Base-by-base conservation (phyloP, 2,113 vertebrate genomes). In the Percina caprodes region DNA sequence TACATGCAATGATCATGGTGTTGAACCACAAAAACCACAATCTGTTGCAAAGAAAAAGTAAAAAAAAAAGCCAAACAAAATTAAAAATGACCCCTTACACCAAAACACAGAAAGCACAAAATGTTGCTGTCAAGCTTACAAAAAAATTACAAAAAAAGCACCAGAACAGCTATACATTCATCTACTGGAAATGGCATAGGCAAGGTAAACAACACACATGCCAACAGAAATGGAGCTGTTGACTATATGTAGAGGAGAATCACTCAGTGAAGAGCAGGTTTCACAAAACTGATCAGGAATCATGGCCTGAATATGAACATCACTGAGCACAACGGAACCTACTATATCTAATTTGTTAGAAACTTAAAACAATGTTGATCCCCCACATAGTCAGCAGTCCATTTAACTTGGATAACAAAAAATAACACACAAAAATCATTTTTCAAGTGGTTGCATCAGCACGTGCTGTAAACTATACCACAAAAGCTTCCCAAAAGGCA, bases 1-100 rank as follows among this genome's bases (percentile, higher is more conserved):
- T 96, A 86, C 95, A 96, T 96, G 95, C 95, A 95, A 95, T 96
- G 95, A 94, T 95, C 93, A 95, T 90, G 88, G 91, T 92, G 89
- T 84, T 94, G 93, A 92, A 93, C 87, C 90, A 94, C 88, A 94
- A 88, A 92, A 93, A 88, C 91, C 78, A 92, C 82, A 91, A 88
- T 90, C 46, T 89, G 70, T 84, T 79, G 88, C 89, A 79, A 91
- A 90, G 42, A 49, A 91, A 84, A 66, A 84, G 39, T 86, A 48
- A 88, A 87, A 76, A 90, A 56, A 76, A 90, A 56, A 76, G 74
- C 71, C 78, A 79, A 88, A 76, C 16, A 67, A 79, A 87, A 83
- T 23, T 5, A 79, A 69, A 54, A 69, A 51, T 77, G 67, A 79
- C 49, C 84, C 89, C 82, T 63, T 21, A 89, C 71, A 91, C 89